Conservation (phyloP, 2,113 vertebrate species). For the Oreamnos americanus region DNA sequence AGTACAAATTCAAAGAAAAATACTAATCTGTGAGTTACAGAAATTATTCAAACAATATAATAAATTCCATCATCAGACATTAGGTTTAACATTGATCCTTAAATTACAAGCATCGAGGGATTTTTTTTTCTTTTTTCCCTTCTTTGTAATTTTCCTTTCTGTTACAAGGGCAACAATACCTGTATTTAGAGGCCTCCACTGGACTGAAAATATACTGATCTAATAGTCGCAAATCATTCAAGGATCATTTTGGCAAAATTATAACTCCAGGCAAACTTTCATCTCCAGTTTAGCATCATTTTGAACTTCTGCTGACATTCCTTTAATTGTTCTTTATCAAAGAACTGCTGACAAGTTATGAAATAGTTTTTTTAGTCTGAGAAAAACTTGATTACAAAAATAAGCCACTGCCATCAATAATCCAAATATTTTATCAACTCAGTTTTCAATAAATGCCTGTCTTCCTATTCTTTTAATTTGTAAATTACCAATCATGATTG, state of each 20-base stretch:
- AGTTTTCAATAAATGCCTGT: not conserved
- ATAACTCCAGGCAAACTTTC: not conserved
- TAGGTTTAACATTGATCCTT: not conserved
- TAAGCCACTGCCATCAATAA: not conserved
- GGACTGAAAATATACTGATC: not conserved
- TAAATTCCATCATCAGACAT: not conserved
- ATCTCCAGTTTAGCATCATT: not conserved
- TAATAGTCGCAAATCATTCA: not conserved
- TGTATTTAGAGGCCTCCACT: not conserved
- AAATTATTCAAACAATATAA: not conserved
- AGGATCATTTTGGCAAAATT: not conserved
- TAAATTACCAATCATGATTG: not conserved
- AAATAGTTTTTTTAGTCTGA: not conserved
- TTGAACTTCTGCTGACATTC: not conserved
- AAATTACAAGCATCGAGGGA: not conserved
- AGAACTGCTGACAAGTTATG: not conserved
- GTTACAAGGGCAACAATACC: not conserved
- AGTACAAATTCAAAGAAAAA: not conserved
- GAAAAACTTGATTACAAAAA: not conserved
- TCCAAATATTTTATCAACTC: not conserved
- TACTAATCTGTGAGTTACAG: not conserved
- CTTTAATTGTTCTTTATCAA: not conserved
- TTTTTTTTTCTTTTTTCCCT: not conserved
- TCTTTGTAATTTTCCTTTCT: not conserved
- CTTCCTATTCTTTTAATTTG: not conserved